Evolutionary conservation across 2,113 vertebrate species (phyloP).

Genomic region (Pachyramphus minor): DNA sequence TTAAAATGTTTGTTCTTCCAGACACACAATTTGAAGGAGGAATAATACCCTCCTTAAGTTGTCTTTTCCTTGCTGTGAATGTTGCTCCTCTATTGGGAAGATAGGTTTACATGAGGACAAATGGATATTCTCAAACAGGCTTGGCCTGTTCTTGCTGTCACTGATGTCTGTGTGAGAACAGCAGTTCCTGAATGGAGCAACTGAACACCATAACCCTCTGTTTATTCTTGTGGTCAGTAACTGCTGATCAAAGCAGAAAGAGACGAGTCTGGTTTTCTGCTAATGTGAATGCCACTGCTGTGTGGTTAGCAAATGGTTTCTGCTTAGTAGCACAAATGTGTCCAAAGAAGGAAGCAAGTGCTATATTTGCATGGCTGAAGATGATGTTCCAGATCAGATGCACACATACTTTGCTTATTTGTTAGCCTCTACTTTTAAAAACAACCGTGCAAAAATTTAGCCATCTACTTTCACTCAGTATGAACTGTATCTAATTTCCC

Average conservation of each 20-base stretch:
- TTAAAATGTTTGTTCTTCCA: neutral
- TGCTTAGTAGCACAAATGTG: neutral
- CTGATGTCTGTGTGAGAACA: neutral
- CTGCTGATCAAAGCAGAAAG: conserved; percentile 40
- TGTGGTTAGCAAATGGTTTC: conserved; percentile 24
- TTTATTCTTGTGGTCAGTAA: conserved; percentile 22
- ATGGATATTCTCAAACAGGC: neutral
- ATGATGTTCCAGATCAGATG: neutral
- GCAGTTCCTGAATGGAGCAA: neutral
- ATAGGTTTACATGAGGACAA: neutral
- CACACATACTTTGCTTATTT: neutral
- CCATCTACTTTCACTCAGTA: neutral
- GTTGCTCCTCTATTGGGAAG: fast-evolving
- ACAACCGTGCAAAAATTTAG: neutral
- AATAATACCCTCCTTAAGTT: neutral
- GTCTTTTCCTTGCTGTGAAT: neutral
- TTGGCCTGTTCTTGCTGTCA: neutral
- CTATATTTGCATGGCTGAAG: neutral
- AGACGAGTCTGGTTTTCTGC: neutral
- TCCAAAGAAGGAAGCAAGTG: conserved; percentile 49
- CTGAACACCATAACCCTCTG: neutral
- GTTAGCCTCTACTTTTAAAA: neutral
- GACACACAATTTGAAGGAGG: neutral
- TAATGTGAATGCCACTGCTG: neutral
- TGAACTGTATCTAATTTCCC: neutral